phyloP scores from a whole-genome alignment of 2,888 invertebrate genomes.

The Erebia palarica region DNA sequence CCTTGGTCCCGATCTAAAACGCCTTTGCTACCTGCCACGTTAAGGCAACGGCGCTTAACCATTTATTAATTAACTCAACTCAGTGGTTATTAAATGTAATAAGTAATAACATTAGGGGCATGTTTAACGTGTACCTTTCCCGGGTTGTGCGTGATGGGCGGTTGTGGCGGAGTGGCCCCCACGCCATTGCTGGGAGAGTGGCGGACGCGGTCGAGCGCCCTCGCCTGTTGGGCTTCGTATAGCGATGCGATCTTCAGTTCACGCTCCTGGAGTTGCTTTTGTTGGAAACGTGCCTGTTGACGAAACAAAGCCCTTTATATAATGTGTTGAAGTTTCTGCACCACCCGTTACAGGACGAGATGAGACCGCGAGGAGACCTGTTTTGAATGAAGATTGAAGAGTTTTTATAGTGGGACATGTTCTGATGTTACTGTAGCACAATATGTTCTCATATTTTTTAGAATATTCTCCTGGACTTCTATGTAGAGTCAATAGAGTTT shows the following conservation, averaged over 20 bases:
- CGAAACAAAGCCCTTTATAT: slow-evolving; percentile 26
- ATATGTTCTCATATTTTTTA: too few species aligned
- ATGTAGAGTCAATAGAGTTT: too few species aligned
- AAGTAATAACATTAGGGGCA: not conserved
- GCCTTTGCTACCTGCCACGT: too few species aligned
- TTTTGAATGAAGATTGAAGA: too few species aligned
- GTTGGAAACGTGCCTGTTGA: slow-evolving; percentile 90
- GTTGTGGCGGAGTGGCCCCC: slow-evolving; percentile 42
- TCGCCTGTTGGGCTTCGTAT: slow-evolving; percentile 85
- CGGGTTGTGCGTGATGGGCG: slow-evolving; percentile 54
- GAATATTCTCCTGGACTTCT: too few species aligned
- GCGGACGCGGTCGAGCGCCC: slow-evolving; percentile 77
- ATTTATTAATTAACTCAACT: too few species aligned
- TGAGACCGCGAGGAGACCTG: too few species aligned
- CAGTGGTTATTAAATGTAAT: not conserved
- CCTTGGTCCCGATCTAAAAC: too few species aligned
- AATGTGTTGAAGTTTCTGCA: not conserved
- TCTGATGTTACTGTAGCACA: too few species aligned
- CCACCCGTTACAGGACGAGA: too few species aligned
- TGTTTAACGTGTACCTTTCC: slow-evolving; percentile 58
- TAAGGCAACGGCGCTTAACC: not conserved
- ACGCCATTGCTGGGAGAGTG: slow-evolving; percentile 47
- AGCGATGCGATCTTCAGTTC: slow-evolving; percentile 89
- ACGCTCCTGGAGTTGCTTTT: slow-evolving; percentile 90
- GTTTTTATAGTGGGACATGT: too few species aligned